These are phyloP conservation scores for Vidua chalybeata DNA, from an alignment of 2,113 vertebrate species.

Conservation along the genomic window DNA sequence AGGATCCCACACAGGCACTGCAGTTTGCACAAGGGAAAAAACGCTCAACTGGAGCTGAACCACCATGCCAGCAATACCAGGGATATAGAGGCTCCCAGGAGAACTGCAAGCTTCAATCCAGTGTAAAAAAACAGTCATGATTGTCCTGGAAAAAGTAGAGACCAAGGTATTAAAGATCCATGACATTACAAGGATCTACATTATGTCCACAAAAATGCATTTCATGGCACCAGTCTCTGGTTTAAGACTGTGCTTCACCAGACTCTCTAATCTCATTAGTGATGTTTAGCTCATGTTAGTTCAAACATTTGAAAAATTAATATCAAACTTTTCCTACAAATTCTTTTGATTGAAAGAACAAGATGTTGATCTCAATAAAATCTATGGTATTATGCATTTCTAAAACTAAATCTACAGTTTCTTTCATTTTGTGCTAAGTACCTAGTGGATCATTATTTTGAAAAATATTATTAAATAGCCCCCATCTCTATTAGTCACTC, in stretches of 20 bases:
- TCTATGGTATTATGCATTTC: not conserved
- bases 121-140: not conserved
- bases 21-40: not conserved
- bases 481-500: not conserved
- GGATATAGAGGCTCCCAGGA: not conserved
- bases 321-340: not conserved
- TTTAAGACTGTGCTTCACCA: not conserved
- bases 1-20: not conserved
- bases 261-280: not conserved
- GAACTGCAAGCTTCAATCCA: not conserved
- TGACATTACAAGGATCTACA: not conserved
- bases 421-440: not conserved
- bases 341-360: not conserved
- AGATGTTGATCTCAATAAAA: not conserved
- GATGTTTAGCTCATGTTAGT: not conserved
- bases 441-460: not conserved
- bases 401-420: not conserved
- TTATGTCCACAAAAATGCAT: not conserved
- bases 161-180: not conserved
- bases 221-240: not conserved
- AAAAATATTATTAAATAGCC: not conserved
- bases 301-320: not conserved
- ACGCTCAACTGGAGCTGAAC: not conserved
- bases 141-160: not conserved
- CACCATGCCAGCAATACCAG: accelerated